These are phyloP conservation scores for Scaptodrosophila latifasciaeformis DNA, from an alignment of 2,888 invertebrate species.

Conservation along the genomic window DNA sequence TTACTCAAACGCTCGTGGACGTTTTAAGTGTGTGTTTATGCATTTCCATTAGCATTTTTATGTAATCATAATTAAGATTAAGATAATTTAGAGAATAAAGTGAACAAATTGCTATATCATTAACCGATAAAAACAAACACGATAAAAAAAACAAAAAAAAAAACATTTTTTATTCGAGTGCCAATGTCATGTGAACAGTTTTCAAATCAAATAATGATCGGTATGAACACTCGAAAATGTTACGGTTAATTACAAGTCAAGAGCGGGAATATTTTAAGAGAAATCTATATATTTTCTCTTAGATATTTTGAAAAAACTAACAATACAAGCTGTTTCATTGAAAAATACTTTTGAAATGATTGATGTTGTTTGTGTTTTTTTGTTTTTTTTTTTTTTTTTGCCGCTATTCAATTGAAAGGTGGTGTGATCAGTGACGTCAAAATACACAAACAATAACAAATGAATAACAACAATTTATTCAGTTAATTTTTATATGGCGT, in stretches of 20 bases:
- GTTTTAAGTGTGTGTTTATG: too few relatives aligned
- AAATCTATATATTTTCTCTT: not conserved
- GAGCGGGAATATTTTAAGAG: slow-evolving; percentile 33
- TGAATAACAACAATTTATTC: slow-evolving; percentile 10
- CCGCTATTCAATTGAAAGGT: slow-evolving; percentile 47
- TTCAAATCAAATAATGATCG: too few relatives aligned
- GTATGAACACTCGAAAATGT: too few relatives aligned
- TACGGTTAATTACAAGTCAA: too few relatives aligned
- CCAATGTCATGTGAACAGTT: slow-evolving; percentile 24
- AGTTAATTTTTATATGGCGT: too few relatives aligned
- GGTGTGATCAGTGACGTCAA: slow-evolving; percentile 61
- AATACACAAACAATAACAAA: slow-evolving; percentile 18
- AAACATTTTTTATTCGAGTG: slow-evolving; percentile 14
- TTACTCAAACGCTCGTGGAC: too few relatives aligned
- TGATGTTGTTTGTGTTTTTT: slow-evolving; percentile 16
- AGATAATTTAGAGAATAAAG: too few relatives aligned
- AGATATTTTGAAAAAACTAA: not conserved
- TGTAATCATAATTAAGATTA: not conserved
- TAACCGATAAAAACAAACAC: slow-evolving; percentile 1
- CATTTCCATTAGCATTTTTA: not conserved
- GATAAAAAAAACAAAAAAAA: slow-evolving; percentile 37
- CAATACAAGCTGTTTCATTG: not conserved
- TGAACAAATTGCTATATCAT: not conserved
- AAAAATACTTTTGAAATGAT: slow-evolving; percentile 13
- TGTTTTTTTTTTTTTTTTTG: not conserved